Conservation (phyloP, 2,797 vertebrate species). For the Dryobates pubescens region DNA sequence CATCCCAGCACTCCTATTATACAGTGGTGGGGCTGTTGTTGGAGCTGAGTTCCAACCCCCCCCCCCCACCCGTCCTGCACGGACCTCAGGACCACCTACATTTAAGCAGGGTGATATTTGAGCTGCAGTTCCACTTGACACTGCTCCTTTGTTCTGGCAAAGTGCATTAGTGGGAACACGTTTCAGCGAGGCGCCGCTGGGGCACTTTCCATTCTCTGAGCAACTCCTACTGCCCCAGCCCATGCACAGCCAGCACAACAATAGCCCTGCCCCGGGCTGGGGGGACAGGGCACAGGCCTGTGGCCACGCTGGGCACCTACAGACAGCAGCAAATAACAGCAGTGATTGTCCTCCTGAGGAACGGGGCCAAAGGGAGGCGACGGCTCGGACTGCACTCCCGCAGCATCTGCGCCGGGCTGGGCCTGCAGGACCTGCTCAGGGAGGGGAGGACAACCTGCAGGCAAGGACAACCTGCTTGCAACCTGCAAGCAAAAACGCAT, state of each 20-base stretch:
- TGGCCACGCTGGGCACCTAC: conserved; percentile 25
- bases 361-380: background rate
- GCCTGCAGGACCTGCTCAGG: rapidly evolving
- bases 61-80: background rate
- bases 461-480: background rate
- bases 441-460: background rate
- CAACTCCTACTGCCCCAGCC: conserved; percentile 61
- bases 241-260: conserved; percentile 25
- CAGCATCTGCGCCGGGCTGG: background rate
- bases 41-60: conserved; percentile 55
- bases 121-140: conserved; percentile 69
- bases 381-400: rapidly evolving
- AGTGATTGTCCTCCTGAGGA: background rate
- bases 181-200: conserved; percentile 12
- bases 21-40: conserved; percentile 45
- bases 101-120: conserved; percentile 74
- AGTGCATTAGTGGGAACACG: conserved; percentile 71
- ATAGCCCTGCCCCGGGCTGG: background rate
- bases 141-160: conserved; percentile 77
- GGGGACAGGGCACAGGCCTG: background rate
- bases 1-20: conserved; percentile 67
- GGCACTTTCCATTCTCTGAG: conserved; percentile 46
- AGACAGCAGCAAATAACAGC: background rate
- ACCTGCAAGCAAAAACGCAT: background rate
- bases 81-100: conserved; percentile 77